Percentiles rank a stretch among this genome's conserved stretches.
These are phyloP conservation scores for Sitobion miscanthi DNA, from an alignment of 1,140 invertebrate genomes.

Conservation along the genomic window DNA sequence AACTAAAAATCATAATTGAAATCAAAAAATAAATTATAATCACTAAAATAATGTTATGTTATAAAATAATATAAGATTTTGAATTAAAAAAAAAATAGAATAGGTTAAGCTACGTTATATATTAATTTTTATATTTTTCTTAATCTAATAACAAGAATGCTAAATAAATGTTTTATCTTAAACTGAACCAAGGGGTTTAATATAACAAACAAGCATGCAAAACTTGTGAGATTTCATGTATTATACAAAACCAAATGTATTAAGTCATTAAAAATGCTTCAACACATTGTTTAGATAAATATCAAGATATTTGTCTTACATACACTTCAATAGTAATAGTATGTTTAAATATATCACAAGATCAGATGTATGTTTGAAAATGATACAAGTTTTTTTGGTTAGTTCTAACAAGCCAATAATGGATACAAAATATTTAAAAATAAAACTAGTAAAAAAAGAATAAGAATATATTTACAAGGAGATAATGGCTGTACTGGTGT, in stretches of 20 bases:
- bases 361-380: slow-evolving; percentile 22
- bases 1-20: neutral
- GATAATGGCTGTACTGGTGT: slow-evolving; percentile 46
- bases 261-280: neutral
- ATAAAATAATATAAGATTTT: neutral
- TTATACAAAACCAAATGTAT: neutral
- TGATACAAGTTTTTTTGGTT: slow-evolving; percentile 22
- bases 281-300: neutral
- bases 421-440: slow-evolving; percentile 20
- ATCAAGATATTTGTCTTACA: neutral
- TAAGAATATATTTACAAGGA: slow-evolving; percentile 55
- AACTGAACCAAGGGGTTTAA: neutral
- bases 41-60: neutral
- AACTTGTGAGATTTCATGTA: slow-evolving; percentile 5
- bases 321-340: neutral
- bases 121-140: neutral
- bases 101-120: neutral
- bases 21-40: neutral
- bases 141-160: neutral
- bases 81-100: neutral
- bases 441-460: slow-evolving; percentile 40
- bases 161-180: neutral
- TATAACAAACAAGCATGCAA: neutral
- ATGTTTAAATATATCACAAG: neutral
- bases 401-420: slow-evolving; percentile 2